Conservation (phyloP, 2,888 invertebrate species). For the Xanthia icteritia region DNA sequence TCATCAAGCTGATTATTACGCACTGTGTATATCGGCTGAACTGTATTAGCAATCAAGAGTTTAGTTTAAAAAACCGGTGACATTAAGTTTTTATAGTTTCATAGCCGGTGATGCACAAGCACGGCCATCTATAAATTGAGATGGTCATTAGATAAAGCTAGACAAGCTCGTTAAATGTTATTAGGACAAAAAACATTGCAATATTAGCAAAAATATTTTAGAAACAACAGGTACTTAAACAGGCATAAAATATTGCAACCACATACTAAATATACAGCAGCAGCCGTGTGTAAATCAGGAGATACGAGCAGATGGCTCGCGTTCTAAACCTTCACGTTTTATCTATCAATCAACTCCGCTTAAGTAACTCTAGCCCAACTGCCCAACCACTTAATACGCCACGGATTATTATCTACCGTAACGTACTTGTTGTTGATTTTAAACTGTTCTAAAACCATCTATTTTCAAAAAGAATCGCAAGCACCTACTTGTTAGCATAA, state of each 20-base stretch:
- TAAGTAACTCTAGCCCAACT: constrained; percentile 42
- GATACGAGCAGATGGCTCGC: constrained; percentile 56
- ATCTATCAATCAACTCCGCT: constrained; percentile 61
- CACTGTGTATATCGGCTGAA: background rate
- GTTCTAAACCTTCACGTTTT: constrained; percentile 59
- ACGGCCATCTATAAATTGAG: background rate
- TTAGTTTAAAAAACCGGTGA: background rate
- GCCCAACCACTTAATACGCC: constrained; percentile 14
- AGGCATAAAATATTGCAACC: constrained; percentile 48
- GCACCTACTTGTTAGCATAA: constrained; percentile 34
- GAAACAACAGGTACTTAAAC: constrained; percentile 21
- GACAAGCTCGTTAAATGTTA: background rate
- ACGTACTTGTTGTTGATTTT: constrained; percentile 25
- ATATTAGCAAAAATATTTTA: background rate
- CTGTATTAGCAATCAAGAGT: background rate
- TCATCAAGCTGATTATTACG: background rate
- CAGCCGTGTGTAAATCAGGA: constrained; percentile 47
- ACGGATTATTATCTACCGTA: constrained; percentile 17
- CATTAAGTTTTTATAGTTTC: background rate
- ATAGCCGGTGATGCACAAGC: background rate
- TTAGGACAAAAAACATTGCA: constrained; percentile 5
- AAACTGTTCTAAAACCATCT: constrained; percentile 29
- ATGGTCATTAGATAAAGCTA: background rate
- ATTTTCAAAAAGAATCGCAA: constrained; percentile 39
- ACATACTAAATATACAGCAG: constrained; percentile 15